A percentile compares a stretch with the other conserved stretches of the same genome.
These are phyloP conservation scores for Sebastes steindachneri DNA, from an alignment of 2,797 vertebrate genomes.

Conservation along the genomic window DNA sequence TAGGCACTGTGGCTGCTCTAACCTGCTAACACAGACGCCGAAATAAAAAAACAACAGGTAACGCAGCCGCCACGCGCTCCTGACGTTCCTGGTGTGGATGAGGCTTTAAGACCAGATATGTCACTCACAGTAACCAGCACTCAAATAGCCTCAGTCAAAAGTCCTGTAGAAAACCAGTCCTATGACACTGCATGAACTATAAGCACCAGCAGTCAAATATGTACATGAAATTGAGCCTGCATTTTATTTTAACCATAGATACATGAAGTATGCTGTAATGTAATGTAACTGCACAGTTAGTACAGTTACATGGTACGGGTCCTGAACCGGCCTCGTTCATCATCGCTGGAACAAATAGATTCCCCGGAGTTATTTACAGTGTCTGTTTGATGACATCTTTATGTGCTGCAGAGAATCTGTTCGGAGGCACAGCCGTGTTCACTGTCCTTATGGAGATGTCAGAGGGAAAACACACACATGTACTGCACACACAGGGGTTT, in stretches of 20 bases:
- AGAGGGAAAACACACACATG: neutral
- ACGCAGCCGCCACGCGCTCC: no score
- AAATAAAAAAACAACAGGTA: no score
- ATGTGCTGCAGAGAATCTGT: conserved; percentile 58
- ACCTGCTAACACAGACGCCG: no score
- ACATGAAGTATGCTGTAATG: neutral
- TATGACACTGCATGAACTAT: neutral
- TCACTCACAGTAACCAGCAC: neutral
- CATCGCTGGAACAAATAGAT: neutral
- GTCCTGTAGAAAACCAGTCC: neutral
- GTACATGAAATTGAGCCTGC: neutral
- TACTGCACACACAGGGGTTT: neutral
- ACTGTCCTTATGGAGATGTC: conserved; percentile 39
- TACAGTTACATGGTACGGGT: neutral
- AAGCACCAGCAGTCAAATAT: neutral
- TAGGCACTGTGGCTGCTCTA: no score
- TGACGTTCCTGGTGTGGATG: no score
- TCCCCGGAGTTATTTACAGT: conserved; percentile 24
- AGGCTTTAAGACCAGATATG: neutral
- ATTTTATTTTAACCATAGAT: neutral
- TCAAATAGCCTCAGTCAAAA: neutral
- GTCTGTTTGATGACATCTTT: conserved; percentile 56
- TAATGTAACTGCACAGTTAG: neutral
- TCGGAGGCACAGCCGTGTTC: conserved; percentile 28
- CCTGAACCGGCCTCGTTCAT: neutral